Base-by-base conservation (phyloP, 2,797 vertebrate species). In the Graptemys geographica region DNA sequence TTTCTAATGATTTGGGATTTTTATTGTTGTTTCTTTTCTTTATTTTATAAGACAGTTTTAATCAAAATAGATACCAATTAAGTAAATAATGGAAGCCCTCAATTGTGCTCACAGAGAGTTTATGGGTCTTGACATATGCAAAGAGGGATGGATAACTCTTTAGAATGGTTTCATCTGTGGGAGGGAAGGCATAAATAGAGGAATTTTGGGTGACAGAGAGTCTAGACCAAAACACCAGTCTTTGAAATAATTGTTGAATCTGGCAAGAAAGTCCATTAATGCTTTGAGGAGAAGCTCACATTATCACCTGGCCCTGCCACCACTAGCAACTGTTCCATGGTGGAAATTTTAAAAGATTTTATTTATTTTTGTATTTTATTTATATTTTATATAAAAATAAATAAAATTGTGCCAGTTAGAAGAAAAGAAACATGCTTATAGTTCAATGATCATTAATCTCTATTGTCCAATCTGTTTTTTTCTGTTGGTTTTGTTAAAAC, bases 11-110 rank as follows among this genome's bases (percentile, higher is more conserved):
- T 79, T 84, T 79, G 41, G 79, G 15, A 41, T 52, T 78, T 95
- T 94, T 8, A 49, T 55, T 95, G 74, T 37, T 72, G 56, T 79
- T 96, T 87, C 18, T 49, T 90, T 90, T 86, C 11, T 74, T 91
- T 57, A 91, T 92, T 90, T 96, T 91, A 81, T 84, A 81, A 55
- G 59, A 59, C 94, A 87, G 41, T 84, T 95, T 88, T 94, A 96
- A 81, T 78, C 94, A 44, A 81, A 79, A 83, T 37, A 41, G 90
- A 5, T 92, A 96, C 92, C 81, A 23, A 78, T 90, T 82, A 37
- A 72, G n/a, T 93, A 86, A 95, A 83, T 85, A 89, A 81, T 80
- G 8, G 44, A 84, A 87, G 31, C 76, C 51, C n/a, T 88, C 79
- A 74, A 11, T 52, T 94, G 85, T 97, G 81, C 65, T 94, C 74